Evolutionary conservation across 2,113 vertebrate genomes (phyloP), one percentile per base, ranked within the genome.

Genomic region (Tonatia bakeri): DNA sequence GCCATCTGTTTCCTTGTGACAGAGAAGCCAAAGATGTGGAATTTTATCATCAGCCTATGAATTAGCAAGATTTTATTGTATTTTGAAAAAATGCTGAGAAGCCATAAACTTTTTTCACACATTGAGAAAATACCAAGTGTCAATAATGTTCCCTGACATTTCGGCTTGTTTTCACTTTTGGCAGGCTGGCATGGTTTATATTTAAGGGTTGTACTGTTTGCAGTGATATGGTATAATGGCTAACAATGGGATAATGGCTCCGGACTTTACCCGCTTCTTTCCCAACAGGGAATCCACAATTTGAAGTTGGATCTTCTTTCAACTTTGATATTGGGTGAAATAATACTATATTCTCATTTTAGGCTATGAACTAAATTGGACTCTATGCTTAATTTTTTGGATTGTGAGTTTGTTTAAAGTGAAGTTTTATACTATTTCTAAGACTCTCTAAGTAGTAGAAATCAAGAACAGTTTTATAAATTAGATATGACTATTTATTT

Each of bases 21-120:
- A 93, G 56, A 89, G 77, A 69, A 93, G 72, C 86, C 54, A 89
- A 91, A 93, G 88, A 82, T 85, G 36, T 38, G 59, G 64, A 50
- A 72, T 92, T 96, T 86, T 90, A 81, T 77, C 82, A 82, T 94
- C 69, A 95, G 31, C 13, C 65, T 80, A 16, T 73, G 88, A 87
- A 84, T 90, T 87, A 85, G 90, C 17, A 52, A 94, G 95, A 94
- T 45, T 69, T 88, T 33, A 22, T 64, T 75, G 19, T 72, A 11
- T 81, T 96, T 92, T 56, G 83, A 90, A 95, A 85, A 90, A 91
- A 16, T 61, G 67, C 77, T 73, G 47, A 72, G 87, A 94, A 95
- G 16, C 52, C 75, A 59, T n/a, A 10, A 82, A 79, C 80, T 87
- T 84, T 84, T 52, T 84, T 88, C 70, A 75, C 56, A 86, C 87